Base-by-base conservation (phyloP, 2,113 vertebrate genomes). In the Cettia cetti region DNA sequence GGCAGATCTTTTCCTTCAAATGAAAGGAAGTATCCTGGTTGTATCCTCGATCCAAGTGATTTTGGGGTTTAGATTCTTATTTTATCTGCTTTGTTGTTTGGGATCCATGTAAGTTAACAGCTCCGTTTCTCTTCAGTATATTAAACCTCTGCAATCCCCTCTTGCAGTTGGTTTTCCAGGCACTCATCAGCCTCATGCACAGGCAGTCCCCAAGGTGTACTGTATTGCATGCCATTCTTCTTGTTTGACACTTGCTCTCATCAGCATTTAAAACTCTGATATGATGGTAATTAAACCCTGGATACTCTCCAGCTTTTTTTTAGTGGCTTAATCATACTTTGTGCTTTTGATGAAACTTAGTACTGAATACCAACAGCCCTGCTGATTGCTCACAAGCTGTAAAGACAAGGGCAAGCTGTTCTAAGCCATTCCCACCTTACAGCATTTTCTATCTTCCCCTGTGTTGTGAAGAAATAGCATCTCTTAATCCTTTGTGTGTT, bases 211-310 rank as follows among this genome's bases (percentile, higher is more conserved):
- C 13, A 9, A 54, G 86, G 89, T 72, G 39, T 63, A 13, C 74
- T 70, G 35, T 21, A n/a, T 13, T 69, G 35, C 74, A n/a, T 3
- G 27, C 81, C 15, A 4, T 82, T 82, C 84, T 90, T 94, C 89
- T 82, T 64, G 69, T 86, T 57, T 95, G 93, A 82, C 75, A 74
- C 89, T 90, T 66, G 69, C 75, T 95, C 75, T 95, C 93, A 95
- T 94, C 96, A 94, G 59, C 75, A 59, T 85, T 91, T 88, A 61
- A 85, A 92, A 77, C 89, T 82, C 63, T 87, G 91, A 77, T 90
- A 74, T 5, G 63, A 44, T 64, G 37, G 59, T 92, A 89, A 95
- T 93, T 95, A 95, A 96, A 90, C 78, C 80, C 42, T 77, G 90
- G 87, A 82, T 85, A 71, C 42, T 82, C 65, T 94, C 82, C 94